phyloP scores from a whole-genome alignment of 1,140 invertebrate species.

The Drosophila orosa region DNA sequence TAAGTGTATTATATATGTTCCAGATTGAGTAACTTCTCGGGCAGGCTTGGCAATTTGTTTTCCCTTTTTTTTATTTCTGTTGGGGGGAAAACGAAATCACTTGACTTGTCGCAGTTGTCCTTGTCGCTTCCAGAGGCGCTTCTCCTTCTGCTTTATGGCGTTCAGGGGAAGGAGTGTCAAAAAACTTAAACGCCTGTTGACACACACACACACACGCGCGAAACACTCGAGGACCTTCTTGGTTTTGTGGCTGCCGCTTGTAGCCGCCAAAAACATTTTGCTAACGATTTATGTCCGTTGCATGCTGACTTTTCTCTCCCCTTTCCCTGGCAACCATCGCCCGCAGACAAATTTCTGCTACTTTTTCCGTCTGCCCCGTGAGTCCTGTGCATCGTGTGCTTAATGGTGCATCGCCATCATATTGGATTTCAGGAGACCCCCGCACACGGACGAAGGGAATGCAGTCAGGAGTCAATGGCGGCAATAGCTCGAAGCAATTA shows the following conservation, averaged over 20 bases:
- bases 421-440: constrained; percentile 46
- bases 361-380: constrained; percentile 51
- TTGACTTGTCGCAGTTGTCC: constrained; percentile 70
- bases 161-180: constrained; percentile 41
- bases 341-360: constrained; percentile 69
- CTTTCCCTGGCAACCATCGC: constrained; percentile 1
- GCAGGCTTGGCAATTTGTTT: constrained; percentile 60
- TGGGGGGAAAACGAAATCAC: constrained; percentile 53
- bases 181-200: constrained; percentile 77
- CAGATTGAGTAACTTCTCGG: constrained; percentile 55
- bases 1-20: constrained; percentile 10
- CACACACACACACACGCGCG: constrained; percentile 69
- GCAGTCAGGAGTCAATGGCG: constrained; percentile 31
- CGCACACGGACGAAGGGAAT: not conserved
- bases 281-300: constrained; percentile 80
- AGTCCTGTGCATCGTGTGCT: constrained; percentile 46
- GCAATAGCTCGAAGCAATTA: constrained; percentile 69
- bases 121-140: constrained; percentile 57
- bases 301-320: constrained; percentile 47
- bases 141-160: constrained; percentile 31
- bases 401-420: constrained; percentile 60
- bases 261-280: constrained; percentile 80
- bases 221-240: constrained; percentile 45
- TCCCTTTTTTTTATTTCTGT: not conserved
- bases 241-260: constrained; percentile 55